Conservation (phyloP, 2,113 vertebrate species). For the Crotalus viridis region DNA sequence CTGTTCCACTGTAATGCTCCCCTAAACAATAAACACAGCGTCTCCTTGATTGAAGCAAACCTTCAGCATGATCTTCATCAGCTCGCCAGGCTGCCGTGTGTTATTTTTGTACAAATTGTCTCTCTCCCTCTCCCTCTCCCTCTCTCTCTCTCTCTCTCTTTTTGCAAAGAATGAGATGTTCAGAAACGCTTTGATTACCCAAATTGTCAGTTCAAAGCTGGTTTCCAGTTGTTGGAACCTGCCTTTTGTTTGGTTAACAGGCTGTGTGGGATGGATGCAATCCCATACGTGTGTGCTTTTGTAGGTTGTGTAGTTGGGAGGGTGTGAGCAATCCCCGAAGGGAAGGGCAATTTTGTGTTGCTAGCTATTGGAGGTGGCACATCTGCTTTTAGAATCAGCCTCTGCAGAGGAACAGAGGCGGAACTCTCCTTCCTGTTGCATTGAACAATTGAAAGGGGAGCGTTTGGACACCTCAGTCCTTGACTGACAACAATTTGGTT, state of each 20-base stretch:
- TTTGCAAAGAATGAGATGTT: background rate
- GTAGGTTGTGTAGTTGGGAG: background rate
- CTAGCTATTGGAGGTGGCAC: background rate
- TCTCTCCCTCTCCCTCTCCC: too few relatives aligned
- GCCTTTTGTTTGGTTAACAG: background rate
- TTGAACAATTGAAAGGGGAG: background rate
- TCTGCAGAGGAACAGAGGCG: background rate
- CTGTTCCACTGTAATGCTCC: too few relatives aligned
- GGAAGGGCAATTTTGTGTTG: background rate
- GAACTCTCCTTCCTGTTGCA: background rate
- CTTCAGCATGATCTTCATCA: background rate
- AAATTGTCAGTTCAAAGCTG: background rate
- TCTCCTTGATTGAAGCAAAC: background rate
- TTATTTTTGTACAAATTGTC: background rate
- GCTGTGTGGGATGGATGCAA: background rate
- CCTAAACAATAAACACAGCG: background rate
- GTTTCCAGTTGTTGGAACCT: background rate
- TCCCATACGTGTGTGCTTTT: background rate
- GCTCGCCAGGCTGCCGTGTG: background rate
- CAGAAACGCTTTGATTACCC: background rate
- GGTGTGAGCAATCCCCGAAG: background rate
- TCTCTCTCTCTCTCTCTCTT: too few relatives aligned
- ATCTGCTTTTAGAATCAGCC: background rate
- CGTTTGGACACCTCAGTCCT: too few relatives aligned
- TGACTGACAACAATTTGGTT: too few relatives aligned